phyloP scores from a whole-genome alignment of 2,113 vertebrate genomes.

The Siniperca chuatsi region DNA sequence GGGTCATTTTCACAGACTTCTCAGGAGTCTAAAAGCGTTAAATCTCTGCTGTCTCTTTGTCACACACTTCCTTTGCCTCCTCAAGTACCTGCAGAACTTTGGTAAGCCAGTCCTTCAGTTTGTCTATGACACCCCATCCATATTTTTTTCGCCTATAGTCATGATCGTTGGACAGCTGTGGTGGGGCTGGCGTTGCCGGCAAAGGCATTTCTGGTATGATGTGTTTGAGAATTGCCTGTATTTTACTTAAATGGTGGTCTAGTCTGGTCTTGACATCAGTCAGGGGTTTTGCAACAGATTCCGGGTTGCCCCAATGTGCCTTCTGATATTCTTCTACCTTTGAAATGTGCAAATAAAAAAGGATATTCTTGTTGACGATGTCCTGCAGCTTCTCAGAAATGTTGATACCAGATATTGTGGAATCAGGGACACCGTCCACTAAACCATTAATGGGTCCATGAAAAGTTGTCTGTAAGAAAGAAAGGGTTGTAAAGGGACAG shows the following conservation, averaged over 20 bases:
- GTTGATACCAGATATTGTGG: not conserved
- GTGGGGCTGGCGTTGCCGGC: not conserved
- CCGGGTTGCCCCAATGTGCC: accelerated
- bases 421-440: not conserved
- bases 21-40: too few relatives aligned
- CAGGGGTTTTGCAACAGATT: accelerated
- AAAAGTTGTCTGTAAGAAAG: accelerated
- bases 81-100: conserved; percentile 1
- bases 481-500: too few relatives aligned
- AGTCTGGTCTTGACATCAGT: accelerated
- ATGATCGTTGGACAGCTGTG: accelerated
- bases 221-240: accelerated
- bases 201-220: accelerated
- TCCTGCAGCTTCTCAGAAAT: conserved; percentile 47
- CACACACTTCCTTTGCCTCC: not conserved
- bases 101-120: conserved; percentile 4
- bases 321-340: not conserved
- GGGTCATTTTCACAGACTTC: not conserved
- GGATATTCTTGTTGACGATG: conserved; percentile 24
- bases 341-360: conserved; percentile 28
- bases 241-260: accelerated
- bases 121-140: conserved; percentile 29
- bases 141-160: not conserved
- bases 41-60: not conserved
- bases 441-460: accelerated